A percentile compares a stretch with the other conserved stretches of the same genome.
phyloP scores from a whole-genome alignment of 2,113 vertebrate genomes.

The Bothrops jararaca region DNA sequence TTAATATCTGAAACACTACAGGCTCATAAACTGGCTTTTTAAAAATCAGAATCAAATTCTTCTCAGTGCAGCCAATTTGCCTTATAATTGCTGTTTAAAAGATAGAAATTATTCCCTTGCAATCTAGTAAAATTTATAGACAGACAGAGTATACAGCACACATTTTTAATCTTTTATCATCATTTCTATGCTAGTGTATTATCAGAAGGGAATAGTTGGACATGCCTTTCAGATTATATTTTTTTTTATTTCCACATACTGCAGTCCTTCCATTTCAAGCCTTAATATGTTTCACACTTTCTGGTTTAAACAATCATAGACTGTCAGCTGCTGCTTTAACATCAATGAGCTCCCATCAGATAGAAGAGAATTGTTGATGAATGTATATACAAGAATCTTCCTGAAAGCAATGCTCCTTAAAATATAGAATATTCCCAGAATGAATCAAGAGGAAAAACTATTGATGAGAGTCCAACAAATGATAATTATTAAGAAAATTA shows the following conservation, averaged over 20 bases:
- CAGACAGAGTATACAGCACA: constrained; percentile 36
- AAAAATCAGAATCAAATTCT: constrained; percentile 59
- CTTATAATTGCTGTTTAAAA: constrained; percentile 55
- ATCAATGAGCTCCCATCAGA: constrained; percentile 34
- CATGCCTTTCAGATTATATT: constrained; percentile 13
- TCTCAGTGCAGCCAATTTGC: constrained; percentile 43
- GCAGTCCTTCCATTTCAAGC: constrained; percentile 22
- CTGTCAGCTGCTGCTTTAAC: constrained; percentile 27
- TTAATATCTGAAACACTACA: constrained; percentile 38
- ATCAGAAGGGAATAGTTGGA: background rate
- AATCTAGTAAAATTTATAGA: constrained; percentile 25
- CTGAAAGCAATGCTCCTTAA: constrained; percentile 21
- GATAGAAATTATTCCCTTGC: constrained; percentile 46
- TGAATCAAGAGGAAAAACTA: constrained; percentile 47
- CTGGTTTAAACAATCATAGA: constrained; percentile 50
- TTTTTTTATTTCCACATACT: background rate
- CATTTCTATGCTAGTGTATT: constrained; percentile 4
- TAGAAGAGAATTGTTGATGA: constrained; percentile 30
- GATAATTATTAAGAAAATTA: constrained; percentile 55
- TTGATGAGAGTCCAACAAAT: constrained; percentile 41
- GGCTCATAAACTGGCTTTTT: constrained; percentile 36
- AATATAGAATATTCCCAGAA: constrained; percentile 36
- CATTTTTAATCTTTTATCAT: constrained; percentile 31
- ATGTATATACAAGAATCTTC: constrained; percentile 39
- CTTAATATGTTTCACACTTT: background rate